These are phyloP conservation scores for Rhagoletis pomonella DNA, from an alignment of 1,140 invertebrate species.

Conservation along the genomic window DNA sequence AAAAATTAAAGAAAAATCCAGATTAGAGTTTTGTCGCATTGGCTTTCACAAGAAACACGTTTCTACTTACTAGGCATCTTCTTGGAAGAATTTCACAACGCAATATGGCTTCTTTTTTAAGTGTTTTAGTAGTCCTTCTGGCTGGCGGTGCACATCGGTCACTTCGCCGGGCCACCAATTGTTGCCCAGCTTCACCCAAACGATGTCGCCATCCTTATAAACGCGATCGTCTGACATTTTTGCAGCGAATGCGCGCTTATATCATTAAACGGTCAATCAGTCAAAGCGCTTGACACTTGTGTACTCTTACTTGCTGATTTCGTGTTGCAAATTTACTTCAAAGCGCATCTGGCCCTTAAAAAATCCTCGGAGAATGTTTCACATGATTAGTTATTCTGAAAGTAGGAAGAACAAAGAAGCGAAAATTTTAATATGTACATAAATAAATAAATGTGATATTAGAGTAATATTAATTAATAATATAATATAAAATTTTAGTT, in stretches of 20 bases:
- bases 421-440: neutral
- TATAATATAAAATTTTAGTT: too few relatives aligned
- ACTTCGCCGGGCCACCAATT: conserved; percentile 89
- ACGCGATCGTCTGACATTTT: conserved; percentile 80
- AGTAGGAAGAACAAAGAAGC: neutral
- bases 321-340: neutral
- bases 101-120: conserved; percentile 83
- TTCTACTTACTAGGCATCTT: conserved; percentile 84
- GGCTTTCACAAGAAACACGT: neutral
- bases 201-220: conserved; percentile 84
- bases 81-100: conserved; percentile 88
- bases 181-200: conserved; percentile 87
- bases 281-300: neutral
- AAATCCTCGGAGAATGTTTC: neutral
- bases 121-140: conserved; percentile 79
- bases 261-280: neutral
- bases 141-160: conserved; percentile 76
- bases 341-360: neutral
- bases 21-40: conserved; percentile 55
- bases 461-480: too few relatives aligned
- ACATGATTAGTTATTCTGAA: conserved; percentile 28
- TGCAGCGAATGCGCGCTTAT: conserved; percentile 4
- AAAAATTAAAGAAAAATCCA: conserved; percentile 70
- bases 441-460: too few relatives aligned
- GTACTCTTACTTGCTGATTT: conserved; percentile 19